Base-by-base conservation (phyloP, 1,140 invertebrate genomes). In the Drosophila burlai region DNA sequence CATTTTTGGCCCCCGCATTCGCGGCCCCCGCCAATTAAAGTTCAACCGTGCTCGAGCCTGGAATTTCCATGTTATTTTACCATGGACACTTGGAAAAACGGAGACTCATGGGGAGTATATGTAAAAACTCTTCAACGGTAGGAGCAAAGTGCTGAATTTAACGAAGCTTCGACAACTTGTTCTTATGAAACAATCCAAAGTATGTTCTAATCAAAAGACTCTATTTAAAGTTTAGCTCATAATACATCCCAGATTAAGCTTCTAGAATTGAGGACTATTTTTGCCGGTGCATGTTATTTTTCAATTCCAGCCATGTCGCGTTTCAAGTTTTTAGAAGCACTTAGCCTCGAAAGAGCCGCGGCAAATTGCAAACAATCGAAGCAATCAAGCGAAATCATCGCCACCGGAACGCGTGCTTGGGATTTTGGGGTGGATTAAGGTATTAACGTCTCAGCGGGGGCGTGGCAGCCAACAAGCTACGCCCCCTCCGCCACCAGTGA, bases 311-410 rank as follows among this genome's bases (percentile, higher is more conserved):
- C 65, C 46, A 45, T 78, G 64, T 59, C 72, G 77, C 61, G 66
- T 79, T 75, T 45, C 62, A 63, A 64, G 76, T 77, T 59, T 67
- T 68, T 57, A 50, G 76, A 54, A 78, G 67, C 81, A 60, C 62
- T 65, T 65, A 49, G 50, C 16, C 61, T 18, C 43, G 15, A 65
- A 74, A 38, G 34, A 31, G 57, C 47, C 58, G 31, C 42, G 62
- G 47, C 63, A 74, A 76, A 76, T 68, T 68, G 84, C 87, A 89
- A 90, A 89, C 85, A 89, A 89, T 89, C 81, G 85, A 89, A 84
- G 81, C 85, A 89, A 89, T 90, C 85, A 90, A 66, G 64, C 81
- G 79, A 90, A 89, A 82, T 89, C 85, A 81, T 83, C 71, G 84
- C 67, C 81, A 64, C 57, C 58, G 79, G 46, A 69, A 80, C 67